Base-by-base conservation (phyloP, 2,888 invertebrate species). In the Callyntrura guangdongensis region DNA sequence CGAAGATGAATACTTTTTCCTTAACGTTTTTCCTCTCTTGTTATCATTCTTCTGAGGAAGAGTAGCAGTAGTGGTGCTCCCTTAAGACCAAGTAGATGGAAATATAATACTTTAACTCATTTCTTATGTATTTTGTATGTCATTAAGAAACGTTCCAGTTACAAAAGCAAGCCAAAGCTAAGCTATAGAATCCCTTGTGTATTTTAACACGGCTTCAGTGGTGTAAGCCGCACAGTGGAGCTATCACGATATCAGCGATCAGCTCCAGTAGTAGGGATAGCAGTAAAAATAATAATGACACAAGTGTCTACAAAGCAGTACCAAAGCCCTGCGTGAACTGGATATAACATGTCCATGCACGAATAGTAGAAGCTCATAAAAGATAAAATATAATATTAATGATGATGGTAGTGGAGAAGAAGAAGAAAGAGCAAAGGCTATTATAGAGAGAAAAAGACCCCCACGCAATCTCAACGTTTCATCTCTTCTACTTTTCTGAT, bases 401-500 rank as follows among this genome's bases (percentile, higher is more conserved):
- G 79, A 67, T 79, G 88, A 22, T 17, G 72, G 22, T 17, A 59
- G 47, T 1, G 64, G 27, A 67, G 64, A 67, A 67, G 25, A 20
- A 61, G 9, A 8, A 67, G 69, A 69, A 85, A 82, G 67, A 81
- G 72, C 59, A 83, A 89, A 72, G 74, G 72, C 83, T 89, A 72
- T 20, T 36, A 5, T 25, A 72, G 53, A 67, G 53, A 67, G 53
- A 61, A 64, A 64, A 64, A 64, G 89, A 91, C 89, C 91, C 89
- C 92, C 91, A 91, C 92, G 91, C 91, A 92, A 92, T 92, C 92
- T 92, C 91, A 79, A 91, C 90, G 86, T 92, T 91, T 89, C 86
- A 91, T 92, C 92, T 92, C 82, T 77, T 59, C 86, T 87, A 36
- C 36, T 36, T 36, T 6, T 64, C 59, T 77, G 77, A 79, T 89